These are phyloP conservation scores for Acestrorhynchus altus DNA, from an alignment of 2,797 vertebrate genomes.

Conservation along the genomic window DNA sequence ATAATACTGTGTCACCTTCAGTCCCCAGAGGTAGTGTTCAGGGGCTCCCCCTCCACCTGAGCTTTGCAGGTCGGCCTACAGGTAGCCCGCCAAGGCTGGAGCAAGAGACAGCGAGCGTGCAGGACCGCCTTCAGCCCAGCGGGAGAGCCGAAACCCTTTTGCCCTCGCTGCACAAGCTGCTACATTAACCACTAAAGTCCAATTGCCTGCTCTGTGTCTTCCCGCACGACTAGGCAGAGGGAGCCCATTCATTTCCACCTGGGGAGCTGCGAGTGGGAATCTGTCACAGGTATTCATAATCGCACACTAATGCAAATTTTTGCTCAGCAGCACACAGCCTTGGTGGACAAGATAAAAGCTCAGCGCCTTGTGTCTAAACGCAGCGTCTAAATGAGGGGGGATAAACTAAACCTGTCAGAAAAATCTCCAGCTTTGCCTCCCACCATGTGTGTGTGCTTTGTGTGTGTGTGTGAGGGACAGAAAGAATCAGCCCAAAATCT, in stretches of 20 bases:
- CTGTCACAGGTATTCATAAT: constrained; percentile 87
- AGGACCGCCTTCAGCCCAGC: constrained; percentile 80
- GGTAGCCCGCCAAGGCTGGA: constrained; percentile 76
- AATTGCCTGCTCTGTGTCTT: constrained; percentile 84
- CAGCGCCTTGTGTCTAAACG: constrained; percentile 78
- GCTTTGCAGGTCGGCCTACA: constrained; percentile 75
- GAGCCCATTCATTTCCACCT: constrained; percentile 82
- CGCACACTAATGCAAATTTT: constrained; percentile 83
- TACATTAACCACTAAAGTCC: constrained; percentile 84
- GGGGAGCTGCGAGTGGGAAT: constrained; percentile 77
- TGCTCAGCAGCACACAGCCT: constrained; percentile 72
- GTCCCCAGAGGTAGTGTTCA: constrained; percentile 70
- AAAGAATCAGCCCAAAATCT: constrained; percentile 70
- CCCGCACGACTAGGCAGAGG: constrained; percentile 78
- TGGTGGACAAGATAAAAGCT: constrained; percentile 84
- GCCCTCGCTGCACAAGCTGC: constrained; percentile 80
- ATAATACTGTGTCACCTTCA: constrained; percentile 76
- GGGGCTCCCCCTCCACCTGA: constrained; percentile 73
- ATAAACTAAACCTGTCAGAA: constrained; percentile 82
- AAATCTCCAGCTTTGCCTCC: constrained; percentile 72
- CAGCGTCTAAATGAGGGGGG: constrained; percentile 79
- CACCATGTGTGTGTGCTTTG: constrained; percentile 70
- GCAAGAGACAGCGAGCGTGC: constrained; percentile 55
- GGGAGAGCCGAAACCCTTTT: constrained; percentile 79
- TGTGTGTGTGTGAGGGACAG: constrained; percentile 70